Conservation (phyloP, 2,797 vertebrate species). For the Hoplostethus mediterraneus region DNA sequence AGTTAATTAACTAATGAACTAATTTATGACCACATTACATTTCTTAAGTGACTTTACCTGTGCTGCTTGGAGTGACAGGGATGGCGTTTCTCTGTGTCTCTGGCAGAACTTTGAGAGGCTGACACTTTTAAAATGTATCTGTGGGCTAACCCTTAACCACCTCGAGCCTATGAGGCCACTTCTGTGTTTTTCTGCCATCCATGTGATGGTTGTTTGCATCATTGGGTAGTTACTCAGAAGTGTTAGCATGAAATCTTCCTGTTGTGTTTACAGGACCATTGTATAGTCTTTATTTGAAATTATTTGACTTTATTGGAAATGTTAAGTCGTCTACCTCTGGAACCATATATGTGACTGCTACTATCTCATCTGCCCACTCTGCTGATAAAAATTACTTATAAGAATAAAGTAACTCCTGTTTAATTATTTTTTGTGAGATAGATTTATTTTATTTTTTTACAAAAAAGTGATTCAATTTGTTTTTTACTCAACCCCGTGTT, state of each 20-base stretch:
- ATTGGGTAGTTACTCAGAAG: neutral
- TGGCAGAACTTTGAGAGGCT: constrained; percentile 5
- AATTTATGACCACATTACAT: neutral
- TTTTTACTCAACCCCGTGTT: neutral
- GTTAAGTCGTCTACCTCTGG: neutral
- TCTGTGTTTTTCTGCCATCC: constrained; percentile 50
- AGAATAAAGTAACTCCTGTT: too few relatives aligned
- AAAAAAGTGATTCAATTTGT: too few relatives aligned
- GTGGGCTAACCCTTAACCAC: neutral
- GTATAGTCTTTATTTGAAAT: neutral
- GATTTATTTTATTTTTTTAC: neutral
- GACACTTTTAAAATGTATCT: constrained; percentile 25
- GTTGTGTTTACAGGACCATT: too few relatives aligned
- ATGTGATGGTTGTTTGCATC: neutral
- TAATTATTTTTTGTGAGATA: neutral
- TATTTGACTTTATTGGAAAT: too few relatives aligned
- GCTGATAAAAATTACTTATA: too few relatives aligned
- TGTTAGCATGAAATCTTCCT: neutral
- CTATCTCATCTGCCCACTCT: too few relatives aligned
- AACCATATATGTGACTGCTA: neutral
- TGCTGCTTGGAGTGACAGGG: constrained; percentile 20
- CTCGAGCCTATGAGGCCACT: constrained; percentile 50
- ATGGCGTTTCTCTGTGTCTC: constrained; percentile 17
- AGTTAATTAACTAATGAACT: neutral
- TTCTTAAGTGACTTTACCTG: constrained; percentile 48